Percentiles rank a stretch among this genome's conserved stretches.
phyloP scores from a whole-genome alignment of 2,113 vertebrate genomes.

The Neolamprologus sp. region DNA sequence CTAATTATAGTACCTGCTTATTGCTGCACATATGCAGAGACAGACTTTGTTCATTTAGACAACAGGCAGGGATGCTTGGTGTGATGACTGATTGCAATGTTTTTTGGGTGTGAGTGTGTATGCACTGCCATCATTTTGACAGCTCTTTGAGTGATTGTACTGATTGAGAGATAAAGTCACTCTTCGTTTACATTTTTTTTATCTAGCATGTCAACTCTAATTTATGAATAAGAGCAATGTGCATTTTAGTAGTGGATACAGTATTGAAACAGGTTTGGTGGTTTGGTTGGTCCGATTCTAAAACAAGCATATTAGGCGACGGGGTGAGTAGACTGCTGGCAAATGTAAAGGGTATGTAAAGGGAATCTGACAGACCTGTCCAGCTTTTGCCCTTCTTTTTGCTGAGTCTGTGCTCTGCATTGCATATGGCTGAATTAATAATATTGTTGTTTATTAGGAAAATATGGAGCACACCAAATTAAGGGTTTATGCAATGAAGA shows the following conservation, averaged over 20 bases:
- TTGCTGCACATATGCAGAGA: slow-evolving; percentile 45
- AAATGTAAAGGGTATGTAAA: neutral
- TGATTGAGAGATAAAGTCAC: neutral
- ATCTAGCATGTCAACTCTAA: neutral
- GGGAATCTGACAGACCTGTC: neutral
- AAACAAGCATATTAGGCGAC: neutral
- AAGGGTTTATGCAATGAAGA: neutral
- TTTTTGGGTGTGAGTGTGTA: neutral
- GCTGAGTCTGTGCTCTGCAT: neutral
- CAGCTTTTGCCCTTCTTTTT: neutral
- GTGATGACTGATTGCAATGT: slow-evolving; percentile 31
- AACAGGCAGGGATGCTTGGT: slow-evolving; percentile 6
- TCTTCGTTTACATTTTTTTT: neutral
- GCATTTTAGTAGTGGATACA: neutral
- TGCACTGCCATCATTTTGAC: neutral
- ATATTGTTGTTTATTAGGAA: neutral
- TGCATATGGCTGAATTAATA: neutral
- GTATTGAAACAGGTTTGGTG: neutral
- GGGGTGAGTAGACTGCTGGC: neutral
- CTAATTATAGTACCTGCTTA: slow-evolving; percentile 69
- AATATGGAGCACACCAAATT: neutral
- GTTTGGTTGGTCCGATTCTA: neutral
- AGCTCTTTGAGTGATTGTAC: neutral
- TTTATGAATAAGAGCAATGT: neutral
- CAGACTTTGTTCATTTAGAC: slow-evolving; percentile 42